Evolutionary conservation across 2,797 vertebrate species (phyloP).

Genomic region (Muscicapa comitata): DNA sequence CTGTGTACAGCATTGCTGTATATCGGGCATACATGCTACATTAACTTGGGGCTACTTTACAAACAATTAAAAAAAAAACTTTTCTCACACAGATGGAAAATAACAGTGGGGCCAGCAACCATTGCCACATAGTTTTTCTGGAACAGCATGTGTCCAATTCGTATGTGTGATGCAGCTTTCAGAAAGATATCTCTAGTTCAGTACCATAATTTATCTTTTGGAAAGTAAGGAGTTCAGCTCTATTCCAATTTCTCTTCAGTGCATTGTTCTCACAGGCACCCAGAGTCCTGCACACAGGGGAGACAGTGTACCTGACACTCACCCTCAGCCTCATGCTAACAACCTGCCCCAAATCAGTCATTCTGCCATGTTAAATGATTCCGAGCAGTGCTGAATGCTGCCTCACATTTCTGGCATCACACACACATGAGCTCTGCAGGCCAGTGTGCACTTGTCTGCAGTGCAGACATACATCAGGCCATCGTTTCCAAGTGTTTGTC

Average conservation of each 20-base stretch:
- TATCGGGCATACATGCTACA: fast-evolving
- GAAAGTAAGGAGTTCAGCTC: neutral
- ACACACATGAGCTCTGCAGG: neutral
- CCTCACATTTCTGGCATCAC: neutral
- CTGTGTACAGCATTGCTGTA: neutral
- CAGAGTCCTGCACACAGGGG: neutral
- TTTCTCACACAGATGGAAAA: neutral
- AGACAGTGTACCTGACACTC: neutral
- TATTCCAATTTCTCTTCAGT: fast-evolving
- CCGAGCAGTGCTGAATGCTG: neutral
- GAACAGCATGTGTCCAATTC: neutral
- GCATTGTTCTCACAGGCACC: neutral
- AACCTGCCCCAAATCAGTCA: neutral
- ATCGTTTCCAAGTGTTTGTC: neutral
- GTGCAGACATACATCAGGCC: too few relatives aligned
- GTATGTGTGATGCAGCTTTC: neutral
- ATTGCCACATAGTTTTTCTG: neutral
- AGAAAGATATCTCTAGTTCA: neutral
- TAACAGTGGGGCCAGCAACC: neutral
- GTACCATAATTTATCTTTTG: neutral
- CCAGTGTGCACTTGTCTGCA: neutral
- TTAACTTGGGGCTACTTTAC: neutral
- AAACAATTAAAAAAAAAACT: neutral
- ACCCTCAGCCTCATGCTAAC: fast-evolving
- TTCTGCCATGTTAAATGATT: neutral